Percentiles rank a stretch among this genome's conserved stretches.
phyloP scores from a whole-genome alignment of 2,888 invertebrate species.

The Cinara cedri region DNA sequence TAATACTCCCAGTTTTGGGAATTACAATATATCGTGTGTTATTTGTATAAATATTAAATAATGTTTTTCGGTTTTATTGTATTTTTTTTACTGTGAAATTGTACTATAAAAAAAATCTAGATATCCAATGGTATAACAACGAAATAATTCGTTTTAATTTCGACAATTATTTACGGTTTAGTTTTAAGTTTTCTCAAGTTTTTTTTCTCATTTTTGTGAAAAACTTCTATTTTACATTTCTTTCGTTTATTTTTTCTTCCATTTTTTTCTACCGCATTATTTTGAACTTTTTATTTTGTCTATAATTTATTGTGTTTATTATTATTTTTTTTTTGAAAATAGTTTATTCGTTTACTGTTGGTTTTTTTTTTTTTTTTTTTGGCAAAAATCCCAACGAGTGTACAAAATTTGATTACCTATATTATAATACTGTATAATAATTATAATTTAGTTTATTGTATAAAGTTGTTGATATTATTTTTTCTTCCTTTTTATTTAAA shows the following conservation, averaged over 20 bases:
- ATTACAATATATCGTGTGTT: no score
- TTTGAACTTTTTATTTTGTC: neutral
- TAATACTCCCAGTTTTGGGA: no score
- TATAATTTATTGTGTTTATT: constrained; percentile 18
- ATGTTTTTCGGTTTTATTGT: neutral
- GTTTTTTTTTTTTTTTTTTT: neutral
- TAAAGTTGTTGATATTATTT: constrained; percentile 7
- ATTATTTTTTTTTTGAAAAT: neutral
- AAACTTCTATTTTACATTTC: constrained; percentile 11
- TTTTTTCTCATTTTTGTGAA: neutral
- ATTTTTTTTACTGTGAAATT: neutral
- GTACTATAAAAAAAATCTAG: neutral
- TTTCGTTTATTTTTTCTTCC: no score
- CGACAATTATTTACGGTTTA: neutral
- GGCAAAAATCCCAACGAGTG: constrained; percentile 17
- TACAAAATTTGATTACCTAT: neutral
- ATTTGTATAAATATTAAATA: neutral
- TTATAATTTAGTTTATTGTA: constrained; percentile 8
- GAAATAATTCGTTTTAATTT: constrained; percentile 5
- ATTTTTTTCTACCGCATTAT: neutral
- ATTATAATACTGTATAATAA: neutral
- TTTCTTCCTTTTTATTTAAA: neutral
- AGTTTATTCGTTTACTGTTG: neutral
- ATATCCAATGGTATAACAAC: neutral
- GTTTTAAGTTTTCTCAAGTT: neutral